These are phyloP conservation scores for Pandion haliaetus DNA, from an alignment of 2,113 vertebrate species.

Conservation along the genomic window DNA sequence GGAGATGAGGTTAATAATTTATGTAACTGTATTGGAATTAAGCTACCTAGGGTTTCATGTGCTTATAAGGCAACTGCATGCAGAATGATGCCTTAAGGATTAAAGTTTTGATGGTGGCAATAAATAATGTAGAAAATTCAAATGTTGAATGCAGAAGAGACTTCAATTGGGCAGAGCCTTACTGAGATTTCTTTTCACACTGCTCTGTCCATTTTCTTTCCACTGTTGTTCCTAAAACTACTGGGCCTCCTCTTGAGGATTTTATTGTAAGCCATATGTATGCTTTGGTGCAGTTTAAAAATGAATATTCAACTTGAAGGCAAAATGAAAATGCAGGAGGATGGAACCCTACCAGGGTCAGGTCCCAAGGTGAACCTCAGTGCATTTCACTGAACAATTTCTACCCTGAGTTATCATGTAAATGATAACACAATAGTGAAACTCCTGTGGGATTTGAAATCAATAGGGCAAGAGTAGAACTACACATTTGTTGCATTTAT, in stretches of 20 bases:
- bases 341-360: not conserved
- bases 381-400: not conserved
- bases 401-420: not conserved
- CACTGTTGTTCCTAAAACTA: not conserved
- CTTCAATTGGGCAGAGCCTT: not conserved
- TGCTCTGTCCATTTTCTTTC: not conserved
- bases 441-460: not conserved
- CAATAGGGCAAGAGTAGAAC: not conserved
- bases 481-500: not conserved
- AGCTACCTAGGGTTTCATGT: slow-evolving; percentile 18
- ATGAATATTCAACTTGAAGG: not conserved
- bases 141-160: not conserved
- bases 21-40: slow-evolving; percentile 48
- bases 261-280: not conserved
- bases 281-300: slow-evolving; percentile 5
- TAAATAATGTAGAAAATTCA: slow-evolving; percentile 64
- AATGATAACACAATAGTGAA: not conserved
- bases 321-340: not conserved
- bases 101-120: slow-evolving; percentile 21
- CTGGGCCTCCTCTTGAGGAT: not conserved
- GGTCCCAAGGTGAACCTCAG: not conserved
- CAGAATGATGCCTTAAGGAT: slow-evolving; percentile 32
- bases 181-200: slow-evolving; percentile 19
- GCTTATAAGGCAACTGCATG: slow-evolving; percentile 6
- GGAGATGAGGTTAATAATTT: slow-evolving; percentile 53